Base-by-base conservation (phyloP, 2,888 invertebrate species). In the Aleiodes leptofemur region DNA sequence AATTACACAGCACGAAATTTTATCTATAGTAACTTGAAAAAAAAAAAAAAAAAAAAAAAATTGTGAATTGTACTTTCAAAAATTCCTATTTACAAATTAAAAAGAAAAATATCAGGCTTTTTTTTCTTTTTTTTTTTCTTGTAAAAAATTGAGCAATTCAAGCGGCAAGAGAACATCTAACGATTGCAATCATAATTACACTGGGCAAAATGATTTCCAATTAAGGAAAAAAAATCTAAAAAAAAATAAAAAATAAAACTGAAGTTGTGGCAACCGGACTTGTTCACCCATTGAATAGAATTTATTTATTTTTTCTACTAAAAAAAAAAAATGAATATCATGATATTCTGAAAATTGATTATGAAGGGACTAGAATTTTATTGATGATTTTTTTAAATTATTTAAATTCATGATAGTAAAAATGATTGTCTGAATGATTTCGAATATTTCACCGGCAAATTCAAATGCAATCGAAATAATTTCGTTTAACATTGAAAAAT, bases 51-150 rank as follows among this genome's bases (percentile, higher is more conserved):
- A 38, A 48, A 61, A 38, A 3, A 23, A 64, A n/a, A 64, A 48
- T 4, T 14, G 53, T 70, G 50, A 66, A 66, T 74, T 74, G 74
- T 74, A 74, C 74, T 74, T 64, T 70, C 61, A 50, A 29, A 51
- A 57, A 69, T 51, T 57, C 11, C 14, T 64, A 64, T 64, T 64
- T 64, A 64, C 64, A 64, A 64, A 64, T 64, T 64, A 48, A 55
- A 55, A 55, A 16, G 29, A 64, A 64, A 64, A 64, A 23, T 61
- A 61, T 61, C 43, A 43, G 43, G 23, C 34, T 43, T 61, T 64
- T 23, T 48, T 14, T 48, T 56, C 56, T 11, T 43, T 43, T 3
- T 11, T 43, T 8, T 43, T 43, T 43, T 34, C 4, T 43, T 43
- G 43, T 43, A 43, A 43, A 53, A 70, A 61, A 74, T 69, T 61